Evolutionary conservation across 2,113 vertebrate genomes (phyloP).

Genomic region (Piliocolobus tephrosceles): DNA sequence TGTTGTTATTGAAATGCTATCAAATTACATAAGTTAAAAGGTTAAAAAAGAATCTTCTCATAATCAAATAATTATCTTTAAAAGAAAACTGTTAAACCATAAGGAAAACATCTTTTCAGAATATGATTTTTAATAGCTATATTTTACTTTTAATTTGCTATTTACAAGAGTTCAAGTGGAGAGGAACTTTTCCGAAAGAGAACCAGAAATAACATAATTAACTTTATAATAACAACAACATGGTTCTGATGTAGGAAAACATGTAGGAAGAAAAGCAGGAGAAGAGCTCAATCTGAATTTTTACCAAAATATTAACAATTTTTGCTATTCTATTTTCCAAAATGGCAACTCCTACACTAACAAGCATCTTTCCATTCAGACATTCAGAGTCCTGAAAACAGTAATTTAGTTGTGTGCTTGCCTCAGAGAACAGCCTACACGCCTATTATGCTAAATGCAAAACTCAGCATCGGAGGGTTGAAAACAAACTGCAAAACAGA

Average conservation of each 20-base stretch:
- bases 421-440: slow-evolving; percentile 31
- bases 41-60: slow-evolving; percentile 5
- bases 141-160: slow-evolving; percentile 48
- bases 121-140: not conserved
- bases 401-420: slow-evolving; percentile 31
- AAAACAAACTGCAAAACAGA: not conserved
- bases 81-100: slow-evolving; percentile 27
- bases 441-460: slow-evolving; percentile 51
- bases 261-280: slow-evolving; percentile 44
- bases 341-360: slow-evolving; percentile 55
- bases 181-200: slow-evolving; percentile 22
- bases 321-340: slow-evolving; percentile 57
- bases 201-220: slow-evolving; percentile 46
- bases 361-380: slow-evolving; percentile 68
- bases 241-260: slow-evolving; percentile 47
- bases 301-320: slow-evolving; percentile 64
- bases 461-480: slow-evolving; percentile 8
- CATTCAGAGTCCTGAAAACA: slow-evolving; percentile 58
- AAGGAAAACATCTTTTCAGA: slow-evolving; percentile 8
- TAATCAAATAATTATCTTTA: slow-evolving; percentile 44
- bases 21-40: not conserved
- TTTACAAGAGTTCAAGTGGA: slow-evolving; percentile 25
- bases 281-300: slow-evolving; percentile 46
- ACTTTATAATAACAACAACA: slow-evolving; percentile 45
- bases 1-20: slow-evolving; percentile 31